Evolutionary conservation across 2,113 vertebrate genomes (phyloP).

Genomic region (Paratilapia polleni): DNA sequence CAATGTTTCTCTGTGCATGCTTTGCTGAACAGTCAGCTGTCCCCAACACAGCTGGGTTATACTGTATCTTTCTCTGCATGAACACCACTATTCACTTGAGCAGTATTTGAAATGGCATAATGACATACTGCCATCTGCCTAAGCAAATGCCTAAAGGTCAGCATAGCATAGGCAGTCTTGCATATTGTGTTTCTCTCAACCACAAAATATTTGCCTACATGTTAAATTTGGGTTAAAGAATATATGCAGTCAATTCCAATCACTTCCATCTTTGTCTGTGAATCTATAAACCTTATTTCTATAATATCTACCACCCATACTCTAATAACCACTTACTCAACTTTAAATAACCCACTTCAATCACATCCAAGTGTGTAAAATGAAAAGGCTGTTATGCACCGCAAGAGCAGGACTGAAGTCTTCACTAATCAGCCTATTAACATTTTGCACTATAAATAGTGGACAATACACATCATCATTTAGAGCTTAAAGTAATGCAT

Average conservation of each 20-base stretch:
- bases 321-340: neutral
- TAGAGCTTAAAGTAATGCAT: neutral
- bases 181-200: neutral
- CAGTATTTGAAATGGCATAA: slow-evolving; percentile 19
- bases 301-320: neutral
- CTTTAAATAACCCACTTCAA: neutral
- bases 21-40: neutral
- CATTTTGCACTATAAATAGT: neutral
- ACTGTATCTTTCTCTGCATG: neutral
- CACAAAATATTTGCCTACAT: neutral
- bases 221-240: neutral
- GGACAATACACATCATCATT: neutral
- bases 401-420: neutral
- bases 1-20: neutral
- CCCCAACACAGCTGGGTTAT: neutral
- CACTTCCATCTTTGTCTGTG: neutral
- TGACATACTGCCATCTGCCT: slow-evolving; percentile 12
- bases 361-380: neutral
- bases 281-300: neutral
- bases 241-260: neutral
- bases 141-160: slow-evolving; percentile 18
- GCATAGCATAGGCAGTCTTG: neutral
- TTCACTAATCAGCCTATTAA: neutral
- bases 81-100: slow-evolving; percentile 11
- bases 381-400: neutral